Evolutionary conservation across 2,113 vertebrate genomes (phyloP).

Genomic region (Rattus norvegicus): GRCr8 NC_086029.1:80097501-80098000

Average conservation of each 20-base stretch:
- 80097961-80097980: not conserved
- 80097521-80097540: slow-evolving; percentile 33
- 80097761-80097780: slow-evolving; percentile 3
- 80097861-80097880: too few relatives aligned
- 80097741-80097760: not conserved
- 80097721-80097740: not conserved
- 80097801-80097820: too few relatives aligned
- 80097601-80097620: slow-evolving; percentile 50
- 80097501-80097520: slow-evolving; percentile 17
- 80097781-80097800: not conserved
- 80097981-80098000: slow-evolving; percentile 16
- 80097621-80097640: not conserved
- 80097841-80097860: too few relatives aligned
- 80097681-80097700: not conserved
- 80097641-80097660: not conserved
- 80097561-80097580: not conserved
- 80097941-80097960: not conserved
- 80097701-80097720: not conserved
- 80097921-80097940: too few relatives aligned
- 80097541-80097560: slow-evolving; percentile 39
- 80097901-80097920: too few relatives aligned
- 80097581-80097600: not conserved
- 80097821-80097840: too few relatives aligned
- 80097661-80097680: not conserved
- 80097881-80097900: too few relatives aligned